Percentiles rank a stretch among this genome's conserved stretches.
Evolutionary conservation across 2,888 invertebrate species (phyloP).

Genomic region (Xestia rhomboidea): DNA sequence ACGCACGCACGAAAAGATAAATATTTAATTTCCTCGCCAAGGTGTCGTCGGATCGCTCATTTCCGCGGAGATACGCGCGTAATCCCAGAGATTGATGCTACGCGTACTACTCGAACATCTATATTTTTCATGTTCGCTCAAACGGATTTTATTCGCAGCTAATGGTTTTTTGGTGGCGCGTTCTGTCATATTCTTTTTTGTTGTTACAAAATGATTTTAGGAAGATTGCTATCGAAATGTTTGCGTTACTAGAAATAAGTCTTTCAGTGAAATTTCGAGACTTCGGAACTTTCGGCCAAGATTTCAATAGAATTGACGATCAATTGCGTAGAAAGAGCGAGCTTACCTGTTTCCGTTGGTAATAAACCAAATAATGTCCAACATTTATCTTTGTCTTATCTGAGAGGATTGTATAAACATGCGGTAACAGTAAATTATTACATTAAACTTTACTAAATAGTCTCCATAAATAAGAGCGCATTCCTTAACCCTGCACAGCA

Average conservation of each 20-base stretch:
- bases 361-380: not conserved
- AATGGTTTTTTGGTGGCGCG: constrained; percentile 38
- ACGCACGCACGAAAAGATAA: constrained; percentile 49
- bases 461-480: not conserved
- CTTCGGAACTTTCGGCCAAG: not conserved
- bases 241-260: constrained; percentile 1
- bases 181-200: constrained; percentile 7
- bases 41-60: constrained; percentile 48
- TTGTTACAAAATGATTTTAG: constrained; percentile 7
- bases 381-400: not conserved
- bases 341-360: not conserved
- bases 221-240: constrained; percentile 8
- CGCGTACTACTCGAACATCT: constrained; percentile 6
- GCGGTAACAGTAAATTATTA: not conserved
- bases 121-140: constrained; percentile 50
- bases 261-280: not conserved
- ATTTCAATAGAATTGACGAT: not conserved
- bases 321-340: not conserved
- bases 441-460: constrained; percentile 1
- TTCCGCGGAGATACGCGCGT: constrained; percentile 48
- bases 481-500: not conserved
- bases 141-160: constrained; percentile 37
- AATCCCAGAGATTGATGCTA: constrained; percentile 53
- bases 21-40: constrained; percentile 58
- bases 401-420: not conserved